Conservation (phyloP, 2,888 invertebrate genomes). For the Tolmerus cingulatus region DNA sequence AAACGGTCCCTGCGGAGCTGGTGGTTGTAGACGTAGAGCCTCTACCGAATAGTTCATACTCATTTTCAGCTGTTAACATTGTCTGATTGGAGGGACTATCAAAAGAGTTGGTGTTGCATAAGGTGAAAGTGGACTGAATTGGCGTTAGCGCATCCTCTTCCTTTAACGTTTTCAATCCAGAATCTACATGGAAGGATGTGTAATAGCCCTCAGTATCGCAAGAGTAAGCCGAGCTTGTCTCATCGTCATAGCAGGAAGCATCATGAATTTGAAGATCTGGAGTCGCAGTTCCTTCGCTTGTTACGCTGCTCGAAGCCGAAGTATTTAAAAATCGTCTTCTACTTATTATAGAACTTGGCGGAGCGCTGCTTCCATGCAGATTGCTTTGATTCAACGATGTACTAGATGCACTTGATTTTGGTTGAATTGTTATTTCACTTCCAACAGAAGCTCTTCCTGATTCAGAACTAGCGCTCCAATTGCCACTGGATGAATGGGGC, state of each 20-base stretch:
- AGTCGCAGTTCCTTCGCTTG: constrained; percentile 84
- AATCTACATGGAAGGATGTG: constrained; percentile 96
- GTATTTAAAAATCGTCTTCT: constrained; percentile 74
- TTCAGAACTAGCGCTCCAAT: constrained; percentile 94
- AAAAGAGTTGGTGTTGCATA: constrained; percentile 71
- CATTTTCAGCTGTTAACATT: constrained; percentile 80
- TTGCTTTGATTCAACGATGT: constrained; percentile 71
- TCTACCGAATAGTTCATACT: constrained; percentile 90
- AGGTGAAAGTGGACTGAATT: constrained; percentile 74
- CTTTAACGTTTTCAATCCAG: constrained; percentile 85
- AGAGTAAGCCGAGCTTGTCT: constrained; percentile 90
- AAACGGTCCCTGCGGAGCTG: constrained; percentile 89
- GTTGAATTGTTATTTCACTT: constrained; percentile 78
- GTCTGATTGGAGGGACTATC: constrained; percentile 76
- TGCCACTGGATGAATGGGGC: constrained; percentile 89
- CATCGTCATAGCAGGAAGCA: constrained; percentile 75
- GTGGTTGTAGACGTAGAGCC: constrained; percentile 91
- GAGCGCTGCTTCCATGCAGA: constrained; percentile 66
- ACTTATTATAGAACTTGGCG: constrained; percentile 75
- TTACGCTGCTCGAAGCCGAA: constrained; percentile 83
- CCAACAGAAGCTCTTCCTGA: constrained; percentile 86
- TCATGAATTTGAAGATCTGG: constrained; percentile 81
- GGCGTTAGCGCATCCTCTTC: constrained; percentile 80
- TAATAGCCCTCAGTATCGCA: constrained; percentile 98
- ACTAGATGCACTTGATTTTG: constrained; percentile 75